Conservation (phyloP, 1,140 invertebrate genomes). For the Drosophila kepulauana region DNA sequence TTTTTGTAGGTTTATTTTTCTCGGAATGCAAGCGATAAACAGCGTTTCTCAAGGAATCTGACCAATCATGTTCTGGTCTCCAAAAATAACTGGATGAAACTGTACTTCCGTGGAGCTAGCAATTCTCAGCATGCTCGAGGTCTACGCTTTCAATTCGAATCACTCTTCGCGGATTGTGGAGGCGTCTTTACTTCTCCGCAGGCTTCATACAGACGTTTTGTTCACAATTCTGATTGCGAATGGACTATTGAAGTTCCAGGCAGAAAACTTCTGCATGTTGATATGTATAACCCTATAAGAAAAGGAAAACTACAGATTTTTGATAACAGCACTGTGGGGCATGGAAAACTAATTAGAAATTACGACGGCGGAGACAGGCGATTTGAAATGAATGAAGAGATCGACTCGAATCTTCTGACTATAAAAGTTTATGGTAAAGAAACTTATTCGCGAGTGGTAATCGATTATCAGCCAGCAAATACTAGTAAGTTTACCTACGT, state of each 20-base stretch:
- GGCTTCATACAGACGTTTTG: slow-evolving; percentile 16
- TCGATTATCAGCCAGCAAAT: neutral
- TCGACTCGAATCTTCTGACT: slow-evolving; percentile 48
- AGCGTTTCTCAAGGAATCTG: slow-evolving; percentile 48
- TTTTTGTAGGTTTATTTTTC: slow-evolving; percentile 71
- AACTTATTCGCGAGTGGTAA: rapidly evolving
- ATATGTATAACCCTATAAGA: neutral
- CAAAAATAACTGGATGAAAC: slow-evolving; percentile 89
- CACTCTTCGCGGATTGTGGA: slow-evolving; percentile 87
- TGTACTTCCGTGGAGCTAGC: slow-evolving; percentile 88
- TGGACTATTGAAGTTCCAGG: slow-evolving; percentile 89
- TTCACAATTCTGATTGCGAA: slow-evolving; percentile 85
- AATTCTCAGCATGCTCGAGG: slow-evolving; percentile 86
- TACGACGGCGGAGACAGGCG: neutral
- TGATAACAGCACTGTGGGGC: slow-evolving; percentile 32
- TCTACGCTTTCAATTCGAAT: slow-evolving; percentile 86
- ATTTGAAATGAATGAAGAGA: neutral
- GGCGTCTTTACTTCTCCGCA: slow-evolving; percentile 89
- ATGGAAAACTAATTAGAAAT: neutral
- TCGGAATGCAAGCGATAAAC: slow-evolving; percentile 28
- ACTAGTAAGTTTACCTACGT: slow-evolving; percentile 16
- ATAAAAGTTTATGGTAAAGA: neutral
- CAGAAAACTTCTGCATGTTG: slow-evolving; percentile 17
- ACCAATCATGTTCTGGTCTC: slow-evolving; percentile 85
- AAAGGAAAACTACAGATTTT: neutral